Evolutionary conservation across 2,113 vertebrate genomes (phyloP).

Genomic region (Chaenocephalus aceratus): DNA sequence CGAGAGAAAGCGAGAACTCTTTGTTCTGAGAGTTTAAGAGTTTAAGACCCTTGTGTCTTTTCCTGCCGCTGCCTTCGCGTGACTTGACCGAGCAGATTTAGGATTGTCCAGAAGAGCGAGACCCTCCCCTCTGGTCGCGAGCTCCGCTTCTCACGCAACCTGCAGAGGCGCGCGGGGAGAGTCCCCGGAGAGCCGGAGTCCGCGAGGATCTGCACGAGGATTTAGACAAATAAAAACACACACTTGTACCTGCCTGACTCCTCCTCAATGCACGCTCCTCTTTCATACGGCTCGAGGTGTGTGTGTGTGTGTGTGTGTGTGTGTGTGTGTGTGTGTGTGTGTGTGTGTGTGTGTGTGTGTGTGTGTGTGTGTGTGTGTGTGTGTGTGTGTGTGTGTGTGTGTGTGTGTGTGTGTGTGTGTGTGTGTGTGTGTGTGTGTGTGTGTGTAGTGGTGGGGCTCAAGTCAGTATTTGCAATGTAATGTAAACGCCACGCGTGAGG

Average conservation of each 20-base stretch:
- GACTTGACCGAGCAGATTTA: slow-evolving; percentile 86
- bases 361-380: too few species aligned
- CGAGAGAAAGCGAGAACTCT: slow-evolving; percentile 59
- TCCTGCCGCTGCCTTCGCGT: slow-evolving; percentile 85
- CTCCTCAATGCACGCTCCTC: background rate
- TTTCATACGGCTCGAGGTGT: too few species aligned
- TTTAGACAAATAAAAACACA: slow-evolving; percentile 7
- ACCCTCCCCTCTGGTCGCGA: slow-evolving; percentile 79
- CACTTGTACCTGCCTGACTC: background rate
- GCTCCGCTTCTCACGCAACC: slow-evolving; percentile 85
- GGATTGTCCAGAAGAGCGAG: slow-evolving; percentile 83
- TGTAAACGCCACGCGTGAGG: too few species aligned
- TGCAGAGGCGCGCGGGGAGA: slow-evolving; percentile 62
- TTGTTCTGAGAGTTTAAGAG: slow-evolving; percentile 80
- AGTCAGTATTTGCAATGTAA: too few species aligned
- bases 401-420: too few species aligned
- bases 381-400: too few species aligned
- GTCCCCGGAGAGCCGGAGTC: slow-evolving; percentile 38
- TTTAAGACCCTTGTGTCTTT: slow-evolving; percentile 85
- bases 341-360: too few species aligned
- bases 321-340: too few species aligned
- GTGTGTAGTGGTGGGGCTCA: too few species aligned
- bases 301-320: too few species aligned
- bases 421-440: too few species aligned
- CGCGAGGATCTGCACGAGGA: slow-evolving; percentile 4